Evolutionary conservation across 2,113 vertebrate species (phyloP).

Genomic region (Aleadryas rufinucha): DNA sequence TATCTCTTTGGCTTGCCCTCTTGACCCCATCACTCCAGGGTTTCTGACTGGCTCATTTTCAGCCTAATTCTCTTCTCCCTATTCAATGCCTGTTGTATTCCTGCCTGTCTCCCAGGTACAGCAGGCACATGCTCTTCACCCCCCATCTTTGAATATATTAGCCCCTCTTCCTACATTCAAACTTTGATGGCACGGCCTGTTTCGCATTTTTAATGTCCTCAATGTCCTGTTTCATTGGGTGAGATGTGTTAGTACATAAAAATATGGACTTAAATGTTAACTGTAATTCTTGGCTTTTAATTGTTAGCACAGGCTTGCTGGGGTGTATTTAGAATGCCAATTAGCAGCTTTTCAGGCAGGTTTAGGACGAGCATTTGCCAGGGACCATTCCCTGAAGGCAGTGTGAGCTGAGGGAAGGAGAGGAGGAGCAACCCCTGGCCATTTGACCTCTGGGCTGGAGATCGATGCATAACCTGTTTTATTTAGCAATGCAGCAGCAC

Average conservation of each 20-base stretch:
- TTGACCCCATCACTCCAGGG: not conserved
- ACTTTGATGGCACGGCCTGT: not conserved
- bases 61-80: not conserved
- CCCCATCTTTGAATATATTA: not conserved
- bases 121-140: not conserved
- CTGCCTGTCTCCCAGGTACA: not conserved
- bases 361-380: not conserved
- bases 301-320: not conserved
- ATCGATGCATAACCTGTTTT: not conserved
- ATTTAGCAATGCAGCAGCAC: not conserved
- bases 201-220: not conserved
- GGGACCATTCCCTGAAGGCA: not conserved
- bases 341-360: not conserved
- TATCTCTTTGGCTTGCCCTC: not conserved
- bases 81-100: not conserved
- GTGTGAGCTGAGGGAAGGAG: not conserved
- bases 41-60: not conserved
- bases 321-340: not conserved
- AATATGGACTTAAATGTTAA: not conserved
- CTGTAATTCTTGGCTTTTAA: not conserved
- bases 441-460: not conserved
- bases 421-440: accelerated
- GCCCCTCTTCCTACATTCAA: not conserved
- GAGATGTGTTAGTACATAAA: not conserved
- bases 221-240: not conserved